Percentiles rank a stretch among this genome's conserved stretches.
Conservation (phyloP, 2,113 vertebrate genomes). For the Bolborhynchus lineola region DNA sequence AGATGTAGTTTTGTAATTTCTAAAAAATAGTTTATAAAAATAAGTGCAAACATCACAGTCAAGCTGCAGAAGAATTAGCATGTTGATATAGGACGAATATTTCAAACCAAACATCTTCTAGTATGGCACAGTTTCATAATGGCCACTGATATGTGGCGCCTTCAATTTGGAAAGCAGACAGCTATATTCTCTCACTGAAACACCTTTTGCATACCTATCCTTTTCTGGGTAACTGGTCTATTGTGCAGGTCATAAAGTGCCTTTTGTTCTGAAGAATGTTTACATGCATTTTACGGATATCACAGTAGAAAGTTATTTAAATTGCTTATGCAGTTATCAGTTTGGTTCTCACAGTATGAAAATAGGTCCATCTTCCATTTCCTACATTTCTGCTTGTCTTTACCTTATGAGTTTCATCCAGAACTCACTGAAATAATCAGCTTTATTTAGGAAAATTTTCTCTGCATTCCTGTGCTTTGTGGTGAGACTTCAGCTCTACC, state of each 20-base stretch:
- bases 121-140: background rate
- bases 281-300: background rate
- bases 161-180: background rate
- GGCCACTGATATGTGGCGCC: fast-evolving
- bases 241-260: background rate
- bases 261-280: slow-evolving; percentile 2
- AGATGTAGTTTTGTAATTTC: background rate
- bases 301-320: background rate
- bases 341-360: background rate
- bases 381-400: background rate
- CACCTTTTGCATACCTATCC: background rate
- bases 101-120: background rate
- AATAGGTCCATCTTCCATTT: background rate
- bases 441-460: background rate
- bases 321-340: background rate
- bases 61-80: background rate
- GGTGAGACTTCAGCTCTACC: background rate
- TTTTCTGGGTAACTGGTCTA: background rate
- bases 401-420: background rate
- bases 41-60: background rate
- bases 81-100: background rate
- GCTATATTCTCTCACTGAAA: background rate
- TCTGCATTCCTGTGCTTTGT: background rate
- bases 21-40: background rate
- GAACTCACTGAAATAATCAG: background rate